Percentiles rank a stretch among this genome's conserved stretches.
Conservation (phyloP, 2,113 vertebrate genomes). For the Anhinga rufa region DNA sequence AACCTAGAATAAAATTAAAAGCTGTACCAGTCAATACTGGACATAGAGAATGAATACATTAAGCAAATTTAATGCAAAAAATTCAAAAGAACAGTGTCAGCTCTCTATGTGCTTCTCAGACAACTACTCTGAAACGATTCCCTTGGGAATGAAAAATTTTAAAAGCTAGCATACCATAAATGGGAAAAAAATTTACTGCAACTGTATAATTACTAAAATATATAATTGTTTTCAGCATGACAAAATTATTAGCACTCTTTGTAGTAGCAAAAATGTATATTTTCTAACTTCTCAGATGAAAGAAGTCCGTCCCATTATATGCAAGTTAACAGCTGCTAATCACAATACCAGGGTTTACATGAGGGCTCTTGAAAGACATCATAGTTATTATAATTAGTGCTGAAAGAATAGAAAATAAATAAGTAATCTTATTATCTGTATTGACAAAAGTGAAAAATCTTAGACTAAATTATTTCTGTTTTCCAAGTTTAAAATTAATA, state of each 20-base stretch:
- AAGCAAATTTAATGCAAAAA: neutral
- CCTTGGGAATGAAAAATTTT: neutral
- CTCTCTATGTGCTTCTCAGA: neutral
- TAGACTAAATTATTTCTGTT: conserved; percentile 38
- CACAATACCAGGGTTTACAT: neutral
- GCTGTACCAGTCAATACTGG: neutral
- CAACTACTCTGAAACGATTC: neutral
- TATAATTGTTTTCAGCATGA: neutral
- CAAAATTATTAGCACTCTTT: neutral
- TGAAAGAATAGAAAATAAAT: conserved; percentile 25
- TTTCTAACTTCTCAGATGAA: neutral
- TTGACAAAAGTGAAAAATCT: conserved; percentile 48
- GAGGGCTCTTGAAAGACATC: neutral
- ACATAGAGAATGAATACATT: neutral
- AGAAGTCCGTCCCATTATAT: neutral
- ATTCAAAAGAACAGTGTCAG: neutral
- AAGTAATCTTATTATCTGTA: conserved; percentile 29
- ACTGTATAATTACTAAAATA: neutral
- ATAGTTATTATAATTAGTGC: conserved; percentile 5
- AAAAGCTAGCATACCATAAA: neutral
- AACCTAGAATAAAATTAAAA: neutral
- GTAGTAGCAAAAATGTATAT: neutral
- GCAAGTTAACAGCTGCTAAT: neutral
- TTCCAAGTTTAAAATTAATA: conserved; percentile 29
- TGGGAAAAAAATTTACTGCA: neutral